Conservation (phyloP, 2,113 vertebrate species). For the Leptobrachium leishanense region DNA sequence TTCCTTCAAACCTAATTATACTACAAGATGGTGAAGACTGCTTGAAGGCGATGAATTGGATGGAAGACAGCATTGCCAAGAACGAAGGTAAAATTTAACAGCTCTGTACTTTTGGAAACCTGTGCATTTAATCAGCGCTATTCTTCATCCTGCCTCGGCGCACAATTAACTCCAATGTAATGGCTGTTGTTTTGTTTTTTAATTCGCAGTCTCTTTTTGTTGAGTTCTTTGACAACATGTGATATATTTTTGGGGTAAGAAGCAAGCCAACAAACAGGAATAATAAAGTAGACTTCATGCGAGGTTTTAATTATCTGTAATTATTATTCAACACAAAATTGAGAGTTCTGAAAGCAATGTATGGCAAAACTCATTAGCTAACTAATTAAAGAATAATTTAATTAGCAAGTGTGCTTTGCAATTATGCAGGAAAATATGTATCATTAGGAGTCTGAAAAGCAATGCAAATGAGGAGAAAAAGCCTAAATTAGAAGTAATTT, state of each 20-base stretch:
- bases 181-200: slow-evolving; percentile 92
- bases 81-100: slow-evolving; percentile 69
- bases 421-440: slow-evolving; percentile 63
- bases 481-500: slow-evolving; percentile 37
- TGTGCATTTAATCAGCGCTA: slow-evolving; percentile 74
- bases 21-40: slow-evolving; percentile 73
- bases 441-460: slow-evolving; percentile 58
- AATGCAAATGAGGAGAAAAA: slow-evolving; percentile 49
- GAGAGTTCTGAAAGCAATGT: slow-evolving; percentile 85
- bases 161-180: slow-evolving; percentile 90
- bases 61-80: slow-evolving; percentile 62
- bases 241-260: slow-evolving; percentile 81
- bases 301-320: slow-evolving; percentile 88
- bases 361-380: slow-evolving; percentile 86
- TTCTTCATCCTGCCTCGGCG: slow-evolving; percentile 80
- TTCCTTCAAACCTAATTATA: slow-evolving; percentile 82
- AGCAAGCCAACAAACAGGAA: slow-evolving; percentile 60
- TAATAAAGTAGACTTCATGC: slow-evolving; percentile 77
- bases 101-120: slow-evolving; percentile 48
- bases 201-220: slow-evolving; percentile 75
- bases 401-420: slow-evolving; percentile 81
- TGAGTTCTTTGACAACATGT: slow-evolving; percentile 91
- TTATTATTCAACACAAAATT: slow-evolving; percentile 80
- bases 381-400: slow-evolving; percentile 93
- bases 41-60: slow-evolving; percentile 58